These are phyloP conservation scores for Herpailurus yagouaroundi DNA, from an alignment of 2,113 vertebrate species.

Conservation along the genomic window DNA sequence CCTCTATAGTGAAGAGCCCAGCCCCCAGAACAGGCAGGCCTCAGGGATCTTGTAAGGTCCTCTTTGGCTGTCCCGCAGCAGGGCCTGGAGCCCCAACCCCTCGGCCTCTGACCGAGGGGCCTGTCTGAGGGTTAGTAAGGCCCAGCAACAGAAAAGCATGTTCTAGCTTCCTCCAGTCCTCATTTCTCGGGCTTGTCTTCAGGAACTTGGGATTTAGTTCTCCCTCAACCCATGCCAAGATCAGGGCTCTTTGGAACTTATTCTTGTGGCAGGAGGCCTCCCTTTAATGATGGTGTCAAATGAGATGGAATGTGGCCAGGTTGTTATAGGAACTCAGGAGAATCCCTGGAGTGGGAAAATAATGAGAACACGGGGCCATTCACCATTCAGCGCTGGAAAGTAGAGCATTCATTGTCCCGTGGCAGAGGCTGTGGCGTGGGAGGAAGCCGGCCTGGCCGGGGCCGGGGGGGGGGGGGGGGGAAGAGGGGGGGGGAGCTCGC, in stretches of 20 bases:
- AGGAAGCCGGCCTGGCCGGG: background rate
- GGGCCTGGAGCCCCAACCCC: background rate
- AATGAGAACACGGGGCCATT: constrained; percentile 82
- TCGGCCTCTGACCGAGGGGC: background rate
- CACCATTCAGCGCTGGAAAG: constrained; percentile 67
- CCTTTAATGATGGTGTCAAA: constrained; percentile 77
- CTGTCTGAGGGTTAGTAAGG: background rate
- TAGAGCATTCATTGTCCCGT: constrained; percentile 58
- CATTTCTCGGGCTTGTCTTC: background rate
- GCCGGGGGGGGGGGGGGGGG: background rate
- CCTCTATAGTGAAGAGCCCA: background rate
- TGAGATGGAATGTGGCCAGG: constrained; percentile 85
- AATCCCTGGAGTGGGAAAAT: constrained; percentile 82
- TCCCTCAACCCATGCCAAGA: constrained; percentile 27
- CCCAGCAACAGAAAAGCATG: background rate
- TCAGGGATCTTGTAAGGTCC: background rate
- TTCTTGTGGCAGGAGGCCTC: constrained; percentile 53
- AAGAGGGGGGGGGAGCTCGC: background rate
- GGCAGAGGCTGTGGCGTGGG: background rate
- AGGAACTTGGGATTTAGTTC: constrained; percentile 45
- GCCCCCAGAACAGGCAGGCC: background rate
- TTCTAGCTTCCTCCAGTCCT: constrained; percentile 5
- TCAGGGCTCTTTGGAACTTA: constrained; percentile 42
- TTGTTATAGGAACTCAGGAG: constrained; percentile 89
- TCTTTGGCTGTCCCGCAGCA: background rate